Percentiles rank a stretch among this genome's conserved stretches.
Conservation (phyloP, 2,888 invertebrate species). For the Dynastes tityus region DNA sequence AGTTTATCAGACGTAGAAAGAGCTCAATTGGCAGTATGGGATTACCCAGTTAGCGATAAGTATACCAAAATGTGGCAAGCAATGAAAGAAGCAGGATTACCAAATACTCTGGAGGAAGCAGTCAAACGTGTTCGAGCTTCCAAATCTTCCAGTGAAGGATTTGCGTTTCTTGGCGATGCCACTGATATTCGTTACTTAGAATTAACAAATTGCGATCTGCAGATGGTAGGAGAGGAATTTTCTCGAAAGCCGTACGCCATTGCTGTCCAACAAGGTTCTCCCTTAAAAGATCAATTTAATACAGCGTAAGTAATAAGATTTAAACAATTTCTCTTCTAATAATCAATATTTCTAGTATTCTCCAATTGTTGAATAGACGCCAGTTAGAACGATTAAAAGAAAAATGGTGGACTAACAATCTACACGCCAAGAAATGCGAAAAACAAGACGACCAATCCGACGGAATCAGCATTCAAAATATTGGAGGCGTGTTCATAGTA, state of each 20-base stretch:
- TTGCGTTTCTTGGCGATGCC: slow-evolving; percentile 89
- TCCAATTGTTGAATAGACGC: slow-evolving; percentile 93
- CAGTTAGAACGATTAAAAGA: slow-evolving; percentile 95
- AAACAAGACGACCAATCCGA: slow-evolving; percentile 94
- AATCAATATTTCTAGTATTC: slow-evolving; percentile 78
- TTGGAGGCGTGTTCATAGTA: slow-evolving; percentile 98
- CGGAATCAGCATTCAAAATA: slow-evolving; percentile 98
- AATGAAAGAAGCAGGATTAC: slow-evolving; percentile 89
- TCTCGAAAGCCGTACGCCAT: slow-evolving; percentile 97
- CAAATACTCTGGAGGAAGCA: slow-evolving; percentile 85
- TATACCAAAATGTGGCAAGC: slow-evolving; percentile 99
- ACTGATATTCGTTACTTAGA: slow-evolving; percentile 87
- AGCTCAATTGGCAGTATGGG: slow-evolving; percentile 97
- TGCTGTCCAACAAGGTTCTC: slow-evolving; percentile 96
- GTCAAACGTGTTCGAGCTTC: slow-evolving; percentile 81
- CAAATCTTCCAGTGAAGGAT: slow-evolving; percentile 80
- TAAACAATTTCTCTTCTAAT: background rate
- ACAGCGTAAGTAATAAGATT: slow-evolving; percentile 83
- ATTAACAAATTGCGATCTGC: slow-evolving; percentile 89
- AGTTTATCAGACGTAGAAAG: slow-evolving; percentile 91
- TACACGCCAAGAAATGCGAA: slow-evolving; percentile 83
- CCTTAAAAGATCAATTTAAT: slow-evolving; percentile 94
- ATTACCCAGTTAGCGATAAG: slow-evolving; percentile 98
- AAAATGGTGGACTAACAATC: slow-evolving; percentile 96
- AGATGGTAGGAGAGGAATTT: slow-evolving; percentile 96